Evolutionary conservation across 2,797 vertebrate genomes (phyloP), one percentile per base, ranked within the genome.

Genomic region (Acestrorhynchus altus): DNA sequence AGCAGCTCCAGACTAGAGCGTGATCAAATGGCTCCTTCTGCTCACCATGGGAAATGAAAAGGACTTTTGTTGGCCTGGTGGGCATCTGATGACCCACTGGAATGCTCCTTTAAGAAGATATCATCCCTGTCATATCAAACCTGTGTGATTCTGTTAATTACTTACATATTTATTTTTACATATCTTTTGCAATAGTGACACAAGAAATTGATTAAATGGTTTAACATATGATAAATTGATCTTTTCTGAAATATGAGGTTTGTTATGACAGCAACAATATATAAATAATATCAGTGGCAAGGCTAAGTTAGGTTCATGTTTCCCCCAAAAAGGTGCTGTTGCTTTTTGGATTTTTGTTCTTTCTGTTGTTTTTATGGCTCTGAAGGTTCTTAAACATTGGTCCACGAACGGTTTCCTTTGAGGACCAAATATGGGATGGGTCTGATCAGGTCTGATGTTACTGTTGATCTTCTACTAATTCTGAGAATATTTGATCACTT

Each of bases 1-100:
- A 81, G 88, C n/a, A 85, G 82, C 77, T 72, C 90, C 11, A 81
- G 85, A 0, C 40, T 88, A 26, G 91, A 91, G 39, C 87, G 75
- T 8, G 88, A 90, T 28, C 86, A 86, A 51, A 85, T 77, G 0
- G 22, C 79, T 72, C 72, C 79, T 42, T 88, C 85, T 79, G 40
- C 80, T 69, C 84, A 84, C 16, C 84, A 88, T 9, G 73, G 80
- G 75, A 91, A 92, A 84, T 91, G 87, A 76, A 40, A 66, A 1
- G 61, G 44, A 4, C 11, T 11, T 68, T 8, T 35, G 47, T 9
- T 22, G 65, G 42, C n/a, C n/a, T n/a, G n/a, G n/a, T n/a, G n/a
- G 44, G 1, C 7, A 39, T 31, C 0, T 64, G n/a, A 18, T 24
- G 39, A n/a, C 10, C 16, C 28, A 22, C 10, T 6, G 44, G 24